Percentiles rank a stretch among this genome's conserved stretches.
These are phyloP conservation scores for Drosophila malerkotliana DNA, from an alignment of 1,140 invertebrate species.

Conservation along the genomic window DNA sequence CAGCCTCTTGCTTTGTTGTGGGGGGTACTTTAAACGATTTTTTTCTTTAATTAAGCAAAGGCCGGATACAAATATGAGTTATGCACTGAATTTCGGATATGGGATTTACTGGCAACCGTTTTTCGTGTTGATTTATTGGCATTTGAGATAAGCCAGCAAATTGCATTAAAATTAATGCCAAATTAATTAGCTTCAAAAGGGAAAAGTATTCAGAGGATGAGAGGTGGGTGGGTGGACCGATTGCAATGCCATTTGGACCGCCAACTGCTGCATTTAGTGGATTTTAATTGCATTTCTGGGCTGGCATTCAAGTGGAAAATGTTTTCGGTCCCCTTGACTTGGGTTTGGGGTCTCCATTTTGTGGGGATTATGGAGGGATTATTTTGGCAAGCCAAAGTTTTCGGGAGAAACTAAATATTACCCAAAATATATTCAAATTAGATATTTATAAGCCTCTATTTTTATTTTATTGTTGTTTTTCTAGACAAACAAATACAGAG, in stretches of 20 bases:
- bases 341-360: not conserved
- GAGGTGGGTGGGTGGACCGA: not conserved
- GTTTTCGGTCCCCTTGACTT: conserved; percentile 7
- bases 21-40: conserved; percentile 26
- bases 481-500: not conserved
- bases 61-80: conserved; percentile 40
- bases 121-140: conserved; percentile 43
- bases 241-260: conserved; percentile 2
- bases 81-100: conserved; percentile 31
- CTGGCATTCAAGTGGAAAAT: conserved; percentile 37
- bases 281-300: conserved; percentile 48
- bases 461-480: not conserved
- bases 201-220: not conserved
- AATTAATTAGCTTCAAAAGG: conserved; percentile 50
- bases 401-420: not conserved
- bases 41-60: conserved; percentile 46
- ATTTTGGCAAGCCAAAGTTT: not conserved
- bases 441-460: conserved; percentile 13
- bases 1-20: not conserved
- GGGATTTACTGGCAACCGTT: conserved; percentile 9
- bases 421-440: not conserved
- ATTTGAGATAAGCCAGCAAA: conserved; percentile 43
- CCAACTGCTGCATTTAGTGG: conserved; percentile 34
- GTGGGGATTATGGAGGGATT: conserved; percentile 31
- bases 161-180: conserved; percentile 55